phyloP scores from a whole-genome alignment of 1,140 invertebrate species.

The Drosophila triauraria region DNA sequence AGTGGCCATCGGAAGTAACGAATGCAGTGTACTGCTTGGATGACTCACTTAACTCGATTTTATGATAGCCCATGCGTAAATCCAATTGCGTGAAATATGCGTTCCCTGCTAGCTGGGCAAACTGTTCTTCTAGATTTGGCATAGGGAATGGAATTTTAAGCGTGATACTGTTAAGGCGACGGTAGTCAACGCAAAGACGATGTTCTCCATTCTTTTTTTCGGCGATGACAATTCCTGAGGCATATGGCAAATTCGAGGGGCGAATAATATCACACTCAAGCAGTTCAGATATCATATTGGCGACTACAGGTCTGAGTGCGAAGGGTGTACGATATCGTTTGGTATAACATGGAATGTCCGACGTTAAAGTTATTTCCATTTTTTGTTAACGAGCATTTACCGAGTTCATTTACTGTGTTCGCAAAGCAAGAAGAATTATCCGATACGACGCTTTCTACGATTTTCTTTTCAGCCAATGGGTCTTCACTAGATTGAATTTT shows the following conservation, averaged over 20 bases:
- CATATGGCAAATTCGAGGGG: no score
- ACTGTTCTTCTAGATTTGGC: no score
- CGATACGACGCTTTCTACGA: no score
- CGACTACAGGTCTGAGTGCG: no score
- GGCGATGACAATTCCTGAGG: not conserved
- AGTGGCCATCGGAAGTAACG: not conserved
- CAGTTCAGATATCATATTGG: no score
- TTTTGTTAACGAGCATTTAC: not conserved
- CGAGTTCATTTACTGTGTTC: not conserved
- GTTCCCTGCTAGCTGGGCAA: no score
- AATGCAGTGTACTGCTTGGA: not conserved
- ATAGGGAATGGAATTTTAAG: not conserved
- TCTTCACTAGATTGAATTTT: no score
- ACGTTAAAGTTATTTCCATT: no score
- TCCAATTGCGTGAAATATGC: not conserved
- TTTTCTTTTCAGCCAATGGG: no score
- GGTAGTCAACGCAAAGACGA: slow-evolving; percentile 4
- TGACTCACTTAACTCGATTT: not conserved
- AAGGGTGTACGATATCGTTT: not conserved
- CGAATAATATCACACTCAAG: no score
- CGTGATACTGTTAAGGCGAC: not conserved
- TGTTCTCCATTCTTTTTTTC: not conserved
- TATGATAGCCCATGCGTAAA: not conserved
- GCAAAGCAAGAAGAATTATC: not conserved
- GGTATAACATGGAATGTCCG: not conserved